These are phyloP conservation scores for Tetanocera ferruginea DNA, from an alignment of 2,888 invertebrate genomes.

Conservation along the genomic window DNA sequence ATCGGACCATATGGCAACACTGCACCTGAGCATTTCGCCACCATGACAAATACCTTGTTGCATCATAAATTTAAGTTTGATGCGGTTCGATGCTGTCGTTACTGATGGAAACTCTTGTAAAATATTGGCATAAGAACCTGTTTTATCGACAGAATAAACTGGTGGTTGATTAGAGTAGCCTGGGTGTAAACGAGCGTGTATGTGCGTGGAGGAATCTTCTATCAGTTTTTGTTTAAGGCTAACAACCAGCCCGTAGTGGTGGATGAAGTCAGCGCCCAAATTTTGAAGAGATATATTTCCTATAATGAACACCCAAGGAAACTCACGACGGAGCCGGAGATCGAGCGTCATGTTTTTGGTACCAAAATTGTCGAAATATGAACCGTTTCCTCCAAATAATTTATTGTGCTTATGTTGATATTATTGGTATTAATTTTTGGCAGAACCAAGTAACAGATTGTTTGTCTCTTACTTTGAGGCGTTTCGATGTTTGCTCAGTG, in stretches of 20 bases:
- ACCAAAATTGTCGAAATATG: conserved; percentile 5
- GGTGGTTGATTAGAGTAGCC: background rate
- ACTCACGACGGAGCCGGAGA: background rate
- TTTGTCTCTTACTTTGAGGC: conserved; percentile 34
- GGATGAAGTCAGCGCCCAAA: conserved; percentile 43
- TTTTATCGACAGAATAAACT: background rate
- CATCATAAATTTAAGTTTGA: conserved; percentile 36
- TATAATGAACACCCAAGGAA: conserved; percentile 38
- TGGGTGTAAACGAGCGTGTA: background rate
- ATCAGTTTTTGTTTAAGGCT: conserved; percentile 35
- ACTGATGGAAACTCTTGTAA: background rate
- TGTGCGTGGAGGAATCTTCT: conserved; percentile 18
- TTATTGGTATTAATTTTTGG: conserved; percentile 7
- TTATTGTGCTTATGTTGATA: background rate
- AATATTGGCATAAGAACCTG: background rate
- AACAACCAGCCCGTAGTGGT: conserved; percentile 40
- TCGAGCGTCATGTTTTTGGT: conserved; percentile 19
- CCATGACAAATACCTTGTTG: conserved; percentile 65
- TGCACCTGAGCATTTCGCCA: too few species aligned
- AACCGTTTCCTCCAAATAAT: background rate
- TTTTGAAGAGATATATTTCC: conserved; percentile 44
- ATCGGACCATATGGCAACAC: too few species aligned
- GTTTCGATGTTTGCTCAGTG: conserved; percentile 9
- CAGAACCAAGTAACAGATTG: conserved; percentile 23
- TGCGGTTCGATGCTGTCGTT: background rate